Conservation (phyloP, 2,113 vertebrate genomes). For the Orcinus orca region DNA sequence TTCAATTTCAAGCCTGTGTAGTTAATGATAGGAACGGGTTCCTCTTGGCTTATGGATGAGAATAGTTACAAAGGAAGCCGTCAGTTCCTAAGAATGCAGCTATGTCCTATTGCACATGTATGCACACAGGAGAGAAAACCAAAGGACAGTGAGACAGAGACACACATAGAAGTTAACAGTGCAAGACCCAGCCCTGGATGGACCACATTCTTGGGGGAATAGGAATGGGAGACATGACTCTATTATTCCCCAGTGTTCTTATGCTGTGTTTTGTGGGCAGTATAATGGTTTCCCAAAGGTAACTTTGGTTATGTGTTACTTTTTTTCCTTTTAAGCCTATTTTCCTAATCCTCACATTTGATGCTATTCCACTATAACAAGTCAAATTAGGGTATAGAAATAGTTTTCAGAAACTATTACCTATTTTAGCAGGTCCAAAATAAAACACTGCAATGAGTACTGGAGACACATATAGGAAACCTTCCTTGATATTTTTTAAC, state of each 20-base stretch:
- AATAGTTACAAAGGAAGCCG: neutral
- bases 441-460: neutral
- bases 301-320: neutral
- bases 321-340: neutral
- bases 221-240: neutral
- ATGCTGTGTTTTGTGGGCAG: neutral
- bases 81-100: neutral
- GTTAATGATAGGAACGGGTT: neutral
- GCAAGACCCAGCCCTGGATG: neutral
- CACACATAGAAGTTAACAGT: neutral
- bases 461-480: neutral
- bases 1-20: neutral
- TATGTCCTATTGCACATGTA: neutral
- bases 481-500: neutral
- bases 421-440: neutral
- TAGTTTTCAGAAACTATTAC: neutral
- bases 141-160: neutral
- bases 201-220: neutral
- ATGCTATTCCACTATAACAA: neutral
- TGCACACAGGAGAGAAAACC: neutral
- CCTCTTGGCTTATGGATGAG: neutral
- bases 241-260: neutral
- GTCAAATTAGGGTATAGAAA: neutral
- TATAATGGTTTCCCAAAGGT: neutral
- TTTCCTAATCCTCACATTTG: neutral